These are phyloP conservation scores for Pteria penguin DNA, from an alignment of 2,888 invertebrate genomes.

Conservation along the genomic window DNA sequence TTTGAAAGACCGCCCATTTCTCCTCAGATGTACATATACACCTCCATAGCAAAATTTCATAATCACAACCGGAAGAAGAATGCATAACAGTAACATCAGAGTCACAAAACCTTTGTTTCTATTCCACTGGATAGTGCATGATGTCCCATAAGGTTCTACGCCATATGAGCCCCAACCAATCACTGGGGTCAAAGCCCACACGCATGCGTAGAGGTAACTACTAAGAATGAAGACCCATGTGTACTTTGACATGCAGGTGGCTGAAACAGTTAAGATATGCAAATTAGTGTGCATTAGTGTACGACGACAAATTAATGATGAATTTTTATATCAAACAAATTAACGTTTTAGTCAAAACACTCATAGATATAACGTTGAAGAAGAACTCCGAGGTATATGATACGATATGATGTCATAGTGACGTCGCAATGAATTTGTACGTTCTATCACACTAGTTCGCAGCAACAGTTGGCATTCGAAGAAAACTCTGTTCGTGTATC, in stretches of 20 bases:
- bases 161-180: slow-evolving; percentile 59
- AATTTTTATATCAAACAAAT: too few species aligned
- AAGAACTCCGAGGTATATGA: too few species aligned
- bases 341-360: too few species aligned
- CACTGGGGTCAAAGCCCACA: slow-evolving; percentile 58
- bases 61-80: slow-evolving; percentile 49
- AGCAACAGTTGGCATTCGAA: too few species aligned
- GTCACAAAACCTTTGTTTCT: slow-evolving; percentile 52
- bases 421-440: too few species aligned
- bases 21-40: slow-evolving; percentile 47
- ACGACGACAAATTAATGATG: too few species aligned
- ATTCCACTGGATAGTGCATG: slow-evolving; percentile 61
- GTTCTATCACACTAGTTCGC: too few species aligned
- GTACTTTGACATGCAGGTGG: slow-evolving; percentile 27
- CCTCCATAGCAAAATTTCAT: slow-evolving; percentile 53
- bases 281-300: too few species aligned
- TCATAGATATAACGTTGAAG: too few species aligned
- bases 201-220: slow-evolving; percentile 49
- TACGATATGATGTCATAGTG: too few species aligned
- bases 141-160: slow-evolving; percentile 62
- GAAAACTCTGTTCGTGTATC: too few species aligned
- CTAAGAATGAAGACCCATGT: slow-evolving; percentile 42
- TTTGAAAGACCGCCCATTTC: slow-evolving; percentile 18
- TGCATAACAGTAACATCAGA: slow-evolving; percentile 53
- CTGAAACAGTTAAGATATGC: too few species aligned